These are phyloP conservation scores for Encarsia formosa DNA, from an alignment of 2,888 invertebrate genomes.

Conservation along the genomic window DNA sequence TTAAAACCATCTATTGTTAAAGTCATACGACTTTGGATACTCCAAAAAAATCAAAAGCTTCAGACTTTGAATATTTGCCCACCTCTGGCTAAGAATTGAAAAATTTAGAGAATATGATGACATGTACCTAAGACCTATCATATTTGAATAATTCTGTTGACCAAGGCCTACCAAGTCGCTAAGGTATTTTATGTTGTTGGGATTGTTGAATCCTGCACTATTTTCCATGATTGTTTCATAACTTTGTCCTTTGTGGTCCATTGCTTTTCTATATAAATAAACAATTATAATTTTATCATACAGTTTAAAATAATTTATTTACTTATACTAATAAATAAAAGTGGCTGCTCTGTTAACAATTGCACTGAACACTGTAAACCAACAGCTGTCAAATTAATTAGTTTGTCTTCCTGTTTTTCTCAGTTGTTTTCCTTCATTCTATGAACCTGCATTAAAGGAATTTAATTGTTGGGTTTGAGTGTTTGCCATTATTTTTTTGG, in stretches of 20 bases:
- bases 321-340: constrained; percentile 32
- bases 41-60: no score
- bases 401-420: background rate
- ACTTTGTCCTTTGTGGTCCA: constrained; percentile 73
- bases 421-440: background rate
- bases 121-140: constrained; percentile 65
- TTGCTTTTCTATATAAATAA: constrained; percentile 61
- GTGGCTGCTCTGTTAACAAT: constrained; percentile 43
- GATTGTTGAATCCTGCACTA: constrained; percentile 84
- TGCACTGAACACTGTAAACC: constrained; percentile 18
- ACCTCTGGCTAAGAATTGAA: no score
- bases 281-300: constrained; percentile 2
- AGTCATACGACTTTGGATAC: no score
- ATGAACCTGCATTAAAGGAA: no score
- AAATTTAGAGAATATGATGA: background rate
- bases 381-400: background rate
- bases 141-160: constrained; percentile 66
- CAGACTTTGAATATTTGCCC: no score
- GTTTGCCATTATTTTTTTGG: no score
- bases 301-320: background rate
- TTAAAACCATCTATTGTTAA: no score
- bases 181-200: constrained; percentile 80
- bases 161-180: constrained; percentile 71
- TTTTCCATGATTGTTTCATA: constrained; percentile 79
- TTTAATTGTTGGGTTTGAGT: no score